Evolutionary conservation across 1,140 invertebrate genomes (phyloP).

Genomic region (Ceratina japonica): DNA sequence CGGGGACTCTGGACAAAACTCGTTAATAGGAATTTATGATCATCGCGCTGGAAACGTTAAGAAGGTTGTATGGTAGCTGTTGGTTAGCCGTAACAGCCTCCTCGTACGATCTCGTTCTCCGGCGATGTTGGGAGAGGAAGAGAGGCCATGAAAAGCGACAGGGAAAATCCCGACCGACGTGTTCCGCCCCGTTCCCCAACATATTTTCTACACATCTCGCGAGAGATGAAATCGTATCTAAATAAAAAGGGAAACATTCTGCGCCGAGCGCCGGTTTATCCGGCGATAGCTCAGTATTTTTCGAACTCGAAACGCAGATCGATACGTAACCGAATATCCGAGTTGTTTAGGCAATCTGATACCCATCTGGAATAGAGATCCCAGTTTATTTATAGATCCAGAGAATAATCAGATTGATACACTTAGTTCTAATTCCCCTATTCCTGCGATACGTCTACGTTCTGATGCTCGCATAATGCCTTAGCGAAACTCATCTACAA

Average conservation of each 20-base stretch:
- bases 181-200: background rate
- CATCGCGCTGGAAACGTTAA: slow-evolving; percentile 50
- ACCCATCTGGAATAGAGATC: background rate
- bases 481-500: background rate
- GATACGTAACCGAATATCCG: slow-evolving; percentile 1
- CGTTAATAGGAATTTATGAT: slow-evolving; percentile 67
- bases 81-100: slow-evolving; percentile 51
- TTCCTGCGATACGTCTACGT: background rate
- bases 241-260: slow-evolving; percentile 25
- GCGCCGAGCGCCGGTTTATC: background rate
- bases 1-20: slow-evolving; percentile 26
- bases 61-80: slow-evolving; percentile 27
- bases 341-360: no score
- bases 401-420: background rate
- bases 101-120: slow-evolving; percentile 34
- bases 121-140: slow-evolving; percentile 19
- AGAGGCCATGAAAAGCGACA: slow-evolving; percentile 2
- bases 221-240: slow-evolving; percentile 15
- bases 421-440: background rate
- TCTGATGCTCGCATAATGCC: background rate
- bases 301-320: background rate
- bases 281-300: background rate
- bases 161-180: slow-evolving; percentile 39
- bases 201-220: background rate
- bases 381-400: background rate